These are phyloP conservation scores for Ypsolopha sequella DNA, from an alignment of 2,888 invertebrate genomes.

Conservation along the genomic window DNA sequence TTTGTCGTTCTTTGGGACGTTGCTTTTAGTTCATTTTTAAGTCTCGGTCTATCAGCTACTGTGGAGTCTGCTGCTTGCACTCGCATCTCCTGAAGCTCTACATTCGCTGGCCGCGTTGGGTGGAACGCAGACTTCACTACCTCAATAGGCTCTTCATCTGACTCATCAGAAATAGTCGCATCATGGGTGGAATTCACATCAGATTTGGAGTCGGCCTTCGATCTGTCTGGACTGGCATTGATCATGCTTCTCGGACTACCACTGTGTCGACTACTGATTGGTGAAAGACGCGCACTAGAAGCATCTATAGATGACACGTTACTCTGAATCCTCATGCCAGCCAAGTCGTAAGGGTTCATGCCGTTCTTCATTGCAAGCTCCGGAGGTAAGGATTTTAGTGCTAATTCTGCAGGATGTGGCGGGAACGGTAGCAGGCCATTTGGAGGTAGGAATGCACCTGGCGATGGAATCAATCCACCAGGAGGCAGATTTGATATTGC, in stretches of 20 bases:
- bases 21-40: conserved; percentile 71
- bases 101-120: conserved; percentile 73
- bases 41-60: conserved; percentile 58
- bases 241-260: conserved; percentile 59
- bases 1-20: conserved; percentile 66
- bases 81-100: conserved; percentile 65
- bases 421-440: conserved; percentile 66
- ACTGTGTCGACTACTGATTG: conserved; percentile 68
- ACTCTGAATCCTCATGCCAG: conserved; percentile 39
- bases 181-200: conserved; percentile 75
- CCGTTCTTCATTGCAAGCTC: conserved; percentile 67
- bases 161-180: conserved; percentile 72
- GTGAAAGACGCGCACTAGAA: conserved; percentile 62
- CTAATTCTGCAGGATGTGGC: conserved; percentile 63
- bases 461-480: conserved; percentile 64
- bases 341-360: conserved; percentile 69
- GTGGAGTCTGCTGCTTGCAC: conserved; percentile 73
- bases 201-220: conserved; percentile 67
- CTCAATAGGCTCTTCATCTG: conserved; percentile 80
- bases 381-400: conserved; percentile 56
- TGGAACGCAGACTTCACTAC: conserved; percentile 83
- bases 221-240: conserved; percentile 58
- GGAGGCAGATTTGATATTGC: conserved; percentile 52
- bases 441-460: conserved; percentile 69
- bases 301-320: conserved; percentile 58